phyloP scores from a whole-genome alignment of 2,113 vertebrate species.

The Cryptotis parvus region DNA sequence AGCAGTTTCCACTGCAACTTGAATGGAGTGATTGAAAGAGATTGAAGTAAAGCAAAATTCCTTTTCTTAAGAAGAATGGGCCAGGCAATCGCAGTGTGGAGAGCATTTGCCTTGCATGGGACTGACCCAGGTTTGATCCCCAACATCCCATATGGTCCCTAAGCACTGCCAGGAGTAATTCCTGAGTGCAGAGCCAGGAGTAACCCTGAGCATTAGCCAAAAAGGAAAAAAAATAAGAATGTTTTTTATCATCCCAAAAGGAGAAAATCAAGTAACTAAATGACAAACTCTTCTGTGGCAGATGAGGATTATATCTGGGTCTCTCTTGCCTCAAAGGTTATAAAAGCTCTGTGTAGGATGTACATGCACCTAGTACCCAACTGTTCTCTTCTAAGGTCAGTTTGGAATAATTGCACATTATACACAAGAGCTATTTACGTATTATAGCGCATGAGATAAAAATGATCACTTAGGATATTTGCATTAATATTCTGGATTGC shows the following conservation, averaged over 20 bases:
- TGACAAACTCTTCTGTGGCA: not conserved
- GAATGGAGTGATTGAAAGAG: not conserved
- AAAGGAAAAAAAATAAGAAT: fast-evolving
- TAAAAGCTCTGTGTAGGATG: not conserved
- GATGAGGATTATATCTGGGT: fast-evolving
- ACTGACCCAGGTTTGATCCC: too few species aligned
- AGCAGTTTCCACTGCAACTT: not conserved
- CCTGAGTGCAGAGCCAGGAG: too few species aligned
- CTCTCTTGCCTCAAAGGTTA: not conserved
- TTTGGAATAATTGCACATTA: too few species aligned
- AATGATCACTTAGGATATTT: not conserved
- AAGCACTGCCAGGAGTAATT: too few species aligned
- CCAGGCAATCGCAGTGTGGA: too few species aligned
- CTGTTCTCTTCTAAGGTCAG: fast-evolving
- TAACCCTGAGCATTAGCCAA: too few species aligned
- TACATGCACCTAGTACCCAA: fast-evolving
- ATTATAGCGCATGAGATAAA: not conserved
- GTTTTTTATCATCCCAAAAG: not conserved
- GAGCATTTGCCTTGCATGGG: too few species aligned
- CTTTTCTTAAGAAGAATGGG: too few species aligned
- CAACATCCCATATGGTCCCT: too few species aligned
- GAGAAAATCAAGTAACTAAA: not conserved
- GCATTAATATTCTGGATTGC: fast-evolving
- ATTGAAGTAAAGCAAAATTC: fast-evolving
- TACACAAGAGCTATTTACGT: fast-evolving